Conservation (phyloP, 30 jellyfish, hydroid and myxozoan genomes). For the Hydractinia echinata region DNA sequence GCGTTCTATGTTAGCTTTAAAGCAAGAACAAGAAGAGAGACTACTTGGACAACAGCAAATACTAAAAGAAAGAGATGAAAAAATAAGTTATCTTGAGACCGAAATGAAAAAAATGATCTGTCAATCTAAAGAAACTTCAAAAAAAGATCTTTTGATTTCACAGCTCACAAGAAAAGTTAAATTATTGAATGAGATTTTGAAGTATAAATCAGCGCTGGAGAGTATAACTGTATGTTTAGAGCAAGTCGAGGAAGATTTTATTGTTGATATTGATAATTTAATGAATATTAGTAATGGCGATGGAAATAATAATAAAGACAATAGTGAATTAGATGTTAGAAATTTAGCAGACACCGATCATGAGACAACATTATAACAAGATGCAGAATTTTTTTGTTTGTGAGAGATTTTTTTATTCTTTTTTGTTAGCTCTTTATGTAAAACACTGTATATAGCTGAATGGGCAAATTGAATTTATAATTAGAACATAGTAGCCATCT, state of each 20-base stretch:
- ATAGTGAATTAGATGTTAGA: neutral
- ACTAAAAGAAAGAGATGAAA: conserved; percentile 12
- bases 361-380: neutral
- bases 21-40: conserved; percentile 26
- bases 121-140: conserved; percentile 7
- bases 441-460: too few relatives aligned
- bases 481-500: too few relatives aligned
- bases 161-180: conserved; percentile 21
- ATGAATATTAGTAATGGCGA: neutral
- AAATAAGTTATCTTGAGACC: conserved; percentile 5
- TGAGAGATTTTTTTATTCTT: too few relatives aligned
- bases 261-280: conserved; percentile 26
- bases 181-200: conserved; percentile 22
- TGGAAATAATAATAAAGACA: neutral
- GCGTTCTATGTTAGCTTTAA: conserved; percentile 11
- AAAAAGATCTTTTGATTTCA: conserved; percentile 14
- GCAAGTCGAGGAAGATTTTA: conserved; percentile 28
- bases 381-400: neutral
- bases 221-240: conserved; percentile 22
- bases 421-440: too few relatives aligned
- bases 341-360: neutral
- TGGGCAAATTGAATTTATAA: too few relatives aligned
- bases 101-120: neutral
- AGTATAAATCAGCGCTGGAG: conserved; percentile 23
- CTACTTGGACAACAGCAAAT: conserved; percentile 16